Evolutionary conservation across 1,140 invertebrate genomes (phyloP).

Genomic region (Drosophila lini): DNA sequence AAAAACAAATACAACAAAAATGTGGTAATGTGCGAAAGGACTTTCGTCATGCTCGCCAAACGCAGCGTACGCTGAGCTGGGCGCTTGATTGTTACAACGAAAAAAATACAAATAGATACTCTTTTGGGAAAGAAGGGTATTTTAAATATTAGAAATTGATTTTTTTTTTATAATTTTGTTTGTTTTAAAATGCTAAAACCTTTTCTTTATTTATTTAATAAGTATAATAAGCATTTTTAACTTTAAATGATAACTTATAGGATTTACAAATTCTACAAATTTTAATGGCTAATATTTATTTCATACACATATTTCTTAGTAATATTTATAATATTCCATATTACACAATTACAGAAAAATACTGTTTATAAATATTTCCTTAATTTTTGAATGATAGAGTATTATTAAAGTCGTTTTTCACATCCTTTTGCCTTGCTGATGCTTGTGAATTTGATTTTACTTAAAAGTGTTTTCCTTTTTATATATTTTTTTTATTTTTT

Average conservation of each 20-base stretch:
- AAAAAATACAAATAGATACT: conserved; percentile 28
- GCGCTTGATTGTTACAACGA: conserved; percentile 32
- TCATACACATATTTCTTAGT: too few relatives aligned
- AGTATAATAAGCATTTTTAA: too few relatives aligned
- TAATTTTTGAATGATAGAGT: neutral
- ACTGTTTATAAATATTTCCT: too few relatives aligned
- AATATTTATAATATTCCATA: too few relatives aligned
- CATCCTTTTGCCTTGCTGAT: conserved; percentile 10
- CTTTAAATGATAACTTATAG: too few relatives aligned
- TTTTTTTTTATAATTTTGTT: neutral
- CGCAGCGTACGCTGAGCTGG: conserved; percentile 37
- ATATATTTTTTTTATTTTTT: conserved; percentile 27
- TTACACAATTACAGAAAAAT: too few relatives aligned
- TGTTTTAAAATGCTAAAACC: neutral
- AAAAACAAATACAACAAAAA: conserved; percentile 51
- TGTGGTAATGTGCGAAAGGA: conserved; percentile 83
- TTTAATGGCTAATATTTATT: too few relatives aligned
- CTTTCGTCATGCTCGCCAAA: conserved; percentile 78
- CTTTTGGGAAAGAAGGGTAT: neutral
- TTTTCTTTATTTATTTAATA: neutral
- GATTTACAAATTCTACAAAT: too few relatives aligned
- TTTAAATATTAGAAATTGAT: neutral
- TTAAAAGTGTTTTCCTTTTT: conserved; percentile 60
- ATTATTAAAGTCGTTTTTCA: neutral
- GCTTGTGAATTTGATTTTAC: conserved; percentile 75